Evolutionary conservation across 2,113 vertebrate genomes (phyloP).

Genomic region (Genyomyrus donnyi): DNA sequence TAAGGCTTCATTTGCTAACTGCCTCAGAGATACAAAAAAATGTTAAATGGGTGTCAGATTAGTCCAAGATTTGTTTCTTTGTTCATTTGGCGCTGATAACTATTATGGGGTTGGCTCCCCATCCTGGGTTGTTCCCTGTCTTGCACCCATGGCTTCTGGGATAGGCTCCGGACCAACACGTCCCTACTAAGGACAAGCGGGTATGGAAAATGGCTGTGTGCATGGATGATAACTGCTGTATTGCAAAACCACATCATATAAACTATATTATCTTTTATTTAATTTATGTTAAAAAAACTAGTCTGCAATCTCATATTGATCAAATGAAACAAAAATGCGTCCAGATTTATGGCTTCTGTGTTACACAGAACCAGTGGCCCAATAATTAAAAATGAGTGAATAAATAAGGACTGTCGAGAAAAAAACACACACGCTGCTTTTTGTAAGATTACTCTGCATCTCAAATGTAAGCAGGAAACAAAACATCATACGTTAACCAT

Average conservation of each 20-base stretch:
- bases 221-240: too few relatives aligned
- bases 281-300: not conserved
- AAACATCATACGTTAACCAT: not conserved
- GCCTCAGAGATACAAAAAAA: not conserved
- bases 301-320: not conserved
- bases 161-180: too few relatives aligned
- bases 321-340: not conserved
- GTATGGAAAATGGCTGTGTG: too few relatives aligned
- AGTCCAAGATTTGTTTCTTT: not conserved
- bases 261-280: not conserved
- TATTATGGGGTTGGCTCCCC: not conserved
- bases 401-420: not conserved
- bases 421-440: too few relatives aligned
- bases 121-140: too few relatives aligned
- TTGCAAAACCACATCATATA: not conserved
- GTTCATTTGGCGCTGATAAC: not conserved
- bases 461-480: not conserved
- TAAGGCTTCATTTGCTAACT: not conserved
- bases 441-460: not conserved
- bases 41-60: not conserved
- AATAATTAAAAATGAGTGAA: not conserved
- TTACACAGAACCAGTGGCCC: not conserved
- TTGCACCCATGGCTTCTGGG: too few relatives aligned
- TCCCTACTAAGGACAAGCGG: too few relatives aligned
- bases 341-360: not conserved